Evolutionary conservation across 2,797 vertebrate genomes (phyloP).

Genomic region (Lacerta viridis): DNA sequence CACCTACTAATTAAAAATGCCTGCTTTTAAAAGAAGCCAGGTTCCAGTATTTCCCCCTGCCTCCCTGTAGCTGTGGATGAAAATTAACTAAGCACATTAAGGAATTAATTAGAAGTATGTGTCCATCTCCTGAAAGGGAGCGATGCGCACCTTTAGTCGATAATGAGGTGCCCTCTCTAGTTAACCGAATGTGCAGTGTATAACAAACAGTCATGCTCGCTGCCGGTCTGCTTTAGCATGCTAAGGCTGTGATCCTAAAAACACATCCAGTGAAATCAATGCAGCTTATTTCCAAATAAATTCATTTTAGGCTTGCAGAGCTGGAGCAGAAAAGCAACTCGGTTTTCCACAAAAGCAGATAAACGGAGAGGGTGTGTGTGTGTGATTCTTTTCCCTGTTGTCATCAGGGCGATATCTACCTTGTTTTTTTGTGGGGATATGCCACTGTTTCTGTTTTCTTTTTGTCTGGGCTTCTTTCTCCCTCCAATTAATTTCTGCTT

Average conservation of each 20-base stretch:
- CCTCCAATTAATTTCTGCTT: neutral
- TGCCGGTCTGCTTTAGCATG: neutral
- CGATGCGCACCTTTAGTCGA: neutral
- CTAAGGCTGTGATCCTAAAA: constrained; percentile 12
- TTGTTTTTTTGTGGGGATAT: neutral
- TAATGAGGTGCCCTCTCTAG: constrained; percentile 37
- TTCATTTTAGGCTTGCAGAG: neutral
- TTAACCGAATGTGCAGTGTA: neutral
- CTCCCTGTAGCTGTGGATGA: constrained; percentile 11
- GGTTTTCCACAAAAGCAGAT: neutral
- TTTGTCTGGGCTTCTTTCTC: neutral
- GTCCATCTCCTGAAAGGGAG: constrained; percentile 6
- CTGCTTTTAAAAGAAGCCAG: neutral
- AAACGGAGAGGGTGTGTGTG: neutral
- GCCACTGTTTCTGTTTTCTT: neutral
- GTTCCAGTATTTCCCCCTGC: neutral
- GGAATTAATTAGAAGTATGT: neutral
- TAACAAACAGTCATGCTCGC: neutral
- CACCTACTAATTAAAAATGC: constrained; percentile 53
- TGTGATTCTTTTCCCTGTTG: rapidly evolving
- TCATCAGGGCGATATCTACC: neutral
- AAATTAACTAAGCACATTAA: constrained; percentile 5
- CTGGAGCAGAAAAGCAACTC: neutral
- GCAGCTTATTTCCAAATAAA: constrained; percentile 17
- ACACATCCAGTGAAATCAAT: neutral